These are phyloP conservation scores for Pachyseris speciosa DNA, from an alignment of 64 coral and sea anemone genomes.

Conservation along the genomic window DNA sequence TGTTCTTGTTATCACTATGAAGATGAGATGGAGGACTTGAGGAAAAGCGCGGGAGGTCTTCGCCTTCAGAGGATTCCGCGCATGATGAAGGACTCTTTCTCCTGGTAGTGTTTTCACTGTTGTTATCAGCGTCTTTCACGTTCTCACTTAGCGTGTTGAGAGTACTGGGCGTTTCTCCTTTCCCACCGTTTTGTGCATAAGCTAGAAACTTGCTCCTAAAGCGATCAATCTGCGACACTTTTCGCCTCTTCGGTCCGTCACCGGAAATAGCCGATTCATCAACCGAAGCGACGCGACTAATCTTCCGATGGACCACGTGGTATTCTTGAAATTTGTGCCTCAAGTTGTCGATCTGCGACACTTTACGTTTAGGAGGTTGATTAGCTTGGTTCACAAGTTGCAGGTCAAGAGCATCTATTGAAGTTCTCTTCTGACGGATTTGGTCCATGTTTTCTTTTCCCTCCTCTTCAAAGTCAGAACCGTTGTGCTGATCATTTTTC, in stretches of 20 bases:
- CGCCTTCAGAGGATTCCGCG: constrained; percentile 5
- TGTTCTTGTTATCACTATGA: not conserved
- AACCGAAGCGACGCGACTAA: not conserved
- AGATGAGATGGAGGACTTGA: not conserved
- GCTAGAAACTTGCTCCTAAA: constrained; percentile 57
- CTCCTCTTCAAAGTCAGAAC: not conserved
- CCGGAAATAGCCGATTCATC: not conserved
- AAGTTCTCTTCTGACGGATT: constrained; percentile 15
- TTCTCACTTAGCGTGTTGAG: not conserved
- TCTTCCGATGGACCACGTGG: not conserved
- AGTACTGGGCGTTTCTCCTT: constrained; percentile 7
- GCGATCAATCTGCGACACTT: constrained; percentile 46
- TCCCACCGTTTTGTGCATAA: constrained; percentile 52
- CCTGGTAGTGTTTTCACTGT: not conserved
- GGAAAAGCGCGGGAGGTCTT: constrained; percentile 17
- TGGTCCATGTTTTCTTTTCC: not conserved
- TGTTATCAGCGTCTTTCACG: not conserved
- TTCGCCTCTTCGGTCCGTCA: constrained; percentile 22
- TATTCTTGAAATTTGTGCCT: constrained; percentile 47
- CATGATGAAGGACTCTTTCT: not conserved
- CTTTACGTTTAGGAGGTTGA: constrained; percentile 5
- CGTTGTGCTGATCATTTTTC: not conserved
- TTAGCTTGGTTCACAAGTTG: not conserved
- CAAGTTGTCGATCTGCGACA: constrained; percentile 67
- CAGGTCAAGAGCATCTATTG: constrained; percentile 65